Base-by-base conservation (phyloP, 2,888 invertebrate genomes). In the Ormyrus pomaceus region DNA sequence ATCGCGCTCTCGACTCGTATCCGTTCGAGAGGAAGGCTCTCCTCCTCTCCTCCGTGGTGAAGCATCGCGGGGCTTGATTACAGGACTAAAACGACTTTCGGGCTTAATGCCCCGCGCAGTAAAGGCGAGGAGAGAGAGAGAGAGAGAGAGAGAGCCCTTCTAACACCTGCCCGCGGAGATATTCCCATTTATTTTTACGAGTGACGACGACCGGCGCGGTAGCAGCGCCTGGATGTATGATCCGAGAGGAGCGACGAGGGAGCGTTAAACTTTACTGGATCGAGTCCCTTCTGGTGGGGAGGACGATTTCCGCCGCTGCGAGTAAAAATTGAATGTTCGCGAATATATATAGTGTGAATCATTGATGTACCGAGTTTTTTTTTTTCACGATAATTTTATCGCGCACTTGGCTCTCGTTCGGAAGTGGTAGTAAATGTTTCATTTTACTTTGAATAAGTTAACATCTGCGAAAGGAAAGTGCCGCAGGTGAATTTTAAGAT, bases 61-160 rank as follows among this genome's bases (percentile, higher is more conserved):
- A 70, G 70, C n/a, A 64, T 64, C 48, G 9, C 48, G 56, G 34
- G 34, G 58, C 62, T 34, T 64, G 58, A 69, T 69, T 48, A 48
- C 53, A 13, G 59, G 48, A 13, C 55, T 76, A 46, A 55, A 69
- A 62, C 68, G 61, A 55, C 19, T n/a, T 13, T 53, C 61, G 10
- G 6, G 10, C 58, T 58, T 58, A 34, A 34, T 34, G 34, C 34
- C 34, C 34, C 34, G 34, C 34, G 51, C 61, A 13, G 46, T 68
- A 75, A 69, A 76, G 6, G 8, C 13, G 2, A 61, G 53, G 53
- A 53, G n/a, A n/a, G n/a, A n/a, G n/a, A n/a, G n/a, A 10, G n/a
- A 11, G n/a, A 56, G n/a, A 56, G 9, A 56, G 56, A 56, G n/a
- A n/a, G 56, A n/a, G 56, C 11, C 56, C 34, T 34, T 34, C 34